Conservation (phyloP, 2,888 invertebrate species). For the Amphipoea oculea region DNA sequence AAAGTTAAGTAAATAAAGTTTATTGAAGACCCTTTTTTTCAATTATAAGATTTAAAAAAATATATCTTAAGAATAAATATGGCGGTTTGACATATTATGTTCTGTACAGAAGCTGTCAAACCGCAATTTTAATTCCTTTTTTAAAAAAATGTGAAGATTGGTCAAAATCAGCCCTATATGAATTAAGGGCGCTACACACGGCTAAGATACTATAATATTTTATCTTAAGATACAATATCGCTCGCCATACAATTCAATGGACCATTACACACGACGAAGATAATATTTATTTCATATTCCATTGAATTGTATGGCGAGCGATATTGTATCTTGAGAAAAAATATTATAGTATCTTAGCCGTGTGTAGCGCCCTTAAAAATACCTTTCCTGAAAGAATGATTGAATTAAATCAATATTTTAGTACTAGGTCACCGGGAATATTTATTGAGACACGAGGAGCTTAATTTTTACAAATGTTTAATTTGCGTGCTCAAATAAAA, state of each 20-base stretch:
- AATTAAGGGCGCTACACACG: neutral
- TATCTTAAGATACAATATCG: too few relatives aligned
- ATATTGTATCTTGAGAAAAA: too few relatives aligned
- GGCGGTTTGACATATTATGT: neutral
- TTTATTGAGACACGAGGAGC: slow-evolving; percentile 1
- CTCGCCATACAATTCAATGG: too few relatives aligned
- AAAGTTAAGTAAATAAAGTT: neutral
- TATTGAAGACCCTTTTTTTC: too few relatives aligned
- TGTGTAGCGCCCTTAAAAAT: neutral
- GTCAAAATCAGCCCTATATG: too few relatives aligned
- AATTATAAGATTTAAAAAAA: too few relatives aligned
- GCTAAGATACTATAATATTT: too few relatives aligned
- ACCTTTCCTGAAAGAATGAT: slow-evolving; percentile 1
- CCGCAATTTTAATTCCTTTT: neutral
- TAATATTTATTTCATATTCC: too few relatives aligned
- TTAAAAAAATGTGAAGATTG: neutral
- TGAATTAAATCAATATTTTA: neutral
- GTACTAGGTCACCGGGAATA: slow-evolving; percentile 30
- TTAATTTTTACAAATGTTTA: slow-evolving; percentile 8
- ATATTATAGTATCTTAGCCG: too few relatives aligned
- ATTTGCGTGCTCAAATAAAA: slow-evolving; percentile 28
- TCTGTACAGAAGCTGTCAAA: neutral
- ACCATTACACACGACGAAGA: too few relatives aligned
- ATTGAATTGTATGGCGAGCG: too few relatives aligned
- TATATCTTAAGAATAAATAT: neutral